Evolutionary conservation across 2,888 invertebrate species (phyloP).

Genomic region (Cantharis lateralis): DNA sequence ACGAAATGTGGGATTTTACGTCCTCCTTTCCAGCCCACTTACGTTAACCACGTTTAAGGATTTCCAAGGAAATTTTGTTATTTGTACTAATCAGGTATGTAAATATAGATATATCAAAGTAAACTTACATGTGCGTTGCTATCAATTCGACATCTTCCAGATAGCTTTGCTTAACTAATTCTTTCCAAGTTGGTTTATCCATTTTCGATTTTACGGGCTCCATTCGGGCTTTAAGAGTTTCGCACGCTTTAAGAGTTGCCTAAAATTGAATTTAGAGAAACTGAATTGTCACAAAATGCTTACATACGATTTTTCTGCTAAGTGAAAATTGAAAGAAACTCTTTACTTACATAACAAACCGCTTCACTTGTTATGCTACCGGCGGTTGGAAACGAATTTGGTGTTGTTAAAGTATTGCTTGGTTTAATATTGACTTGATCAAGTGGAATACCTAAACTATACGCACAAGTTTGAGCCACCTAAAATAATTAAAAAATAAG

Average conservation of each 20-base stretch:
- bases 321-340: not conserved
- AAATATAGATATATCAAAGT: not conserved
- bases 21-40: no score
- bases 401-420: slow-evolving; percentile 45
- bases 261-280: slow-evolving; percentile 40
- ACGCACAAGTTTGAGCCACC: slow-evolving; percentile 52
- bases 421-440: slow-evolving; percentile 50
- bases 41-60: no score
- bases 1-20: not conserved
- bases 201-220: slow-evolving; percentile 62
- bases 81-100: not conserved
- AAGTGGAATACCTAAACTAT: slow-evolving; percentile 52
- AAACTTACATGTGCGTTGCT: slow-evolving; percentile 60
- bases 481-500: slow-evolving; percentile 19
- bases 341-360: slow-evolving; percentile 38
- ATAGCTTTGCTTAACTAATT: slow-evolving; percentile 61
- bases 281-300: not conserved
- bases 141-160: slow-evolving; percentile 62
- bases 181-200: slow-evolving; percentile 60
- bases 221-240: slow-evolving; percentile 64
- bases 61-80: not conserved
- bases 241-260: slow-evolving; percentile 66
- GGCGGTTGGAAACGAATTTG: slow-evolving; percentile 52
- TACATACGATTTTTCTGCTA: not conserved
- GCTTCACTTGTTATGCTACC: slow-evolving; percentile 44